These are phyloP conservation scores for Bimastos eiseni DNA, from an alignment of 2,888 invertebrate species.

Conservation along the genomic window DNA sequence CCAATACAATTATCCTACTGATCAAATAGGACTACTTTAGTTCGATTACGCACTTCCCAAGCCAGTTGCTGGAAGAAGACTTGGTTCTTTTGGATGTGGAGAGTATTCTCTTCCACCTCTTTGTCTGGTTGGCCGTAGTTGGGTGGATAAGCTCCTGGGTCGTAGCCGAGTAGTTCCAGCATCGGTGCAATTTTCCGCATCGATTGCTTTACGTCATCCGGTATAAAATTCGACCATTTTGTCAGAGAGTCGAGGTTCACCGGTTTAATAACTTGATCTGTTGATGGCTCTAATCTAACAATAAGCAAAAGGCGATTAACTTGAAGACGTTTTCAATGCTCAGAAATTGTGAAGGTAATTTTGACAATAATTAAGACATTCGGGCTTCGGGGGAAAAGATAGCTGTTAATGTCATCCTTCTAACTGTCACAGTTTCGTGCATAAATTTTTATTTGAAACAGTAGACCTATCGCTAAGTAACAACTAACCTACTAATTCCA, in stretches of 20 bases:
- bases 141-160: constrained; percentile 94
- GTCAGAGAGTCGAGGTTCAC: constrained; percentile 90
- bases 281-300: constrained; percentile 88
- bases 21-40: background rate
- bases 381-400: too few species aligned
- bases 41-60: background rate
- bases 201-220: constrained; percentile 83
- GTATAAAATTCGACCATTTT: constrained; percentile 66
- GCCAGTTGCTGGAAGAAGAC: background rate
- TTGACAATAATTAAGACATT: too few species aligned
- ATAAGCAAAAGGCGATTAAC: background rate
- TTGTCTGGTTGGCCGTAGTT: constrained; percentile 85
- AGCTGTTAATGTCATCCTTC: too few species aligned
- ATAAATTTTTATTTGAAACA: too few species aligned
- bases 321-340: too few species aligned
- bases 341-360: too few species aligned
- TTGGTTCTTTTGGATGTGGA: constrained; percentile 22
- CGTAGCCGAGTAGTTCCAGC: constrained; percentile 84
- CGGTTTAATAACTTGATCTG: constrained; percentile 97
- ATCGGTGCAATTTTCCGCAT: constrained; percentile 93
- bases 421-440: too few species aligned
- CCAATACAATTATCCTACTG: background rate
- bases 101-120: constrained; percentile 69
- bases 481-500: too few species aligned
- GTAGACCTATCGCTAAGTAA: too few species aligned